A percentile compares a stretch with the other conserved stretches of the same genome.
Conservation (phyloP, 53 echinoderm and acorn worm species). For the Temnopleurus reevesii region DNA sequence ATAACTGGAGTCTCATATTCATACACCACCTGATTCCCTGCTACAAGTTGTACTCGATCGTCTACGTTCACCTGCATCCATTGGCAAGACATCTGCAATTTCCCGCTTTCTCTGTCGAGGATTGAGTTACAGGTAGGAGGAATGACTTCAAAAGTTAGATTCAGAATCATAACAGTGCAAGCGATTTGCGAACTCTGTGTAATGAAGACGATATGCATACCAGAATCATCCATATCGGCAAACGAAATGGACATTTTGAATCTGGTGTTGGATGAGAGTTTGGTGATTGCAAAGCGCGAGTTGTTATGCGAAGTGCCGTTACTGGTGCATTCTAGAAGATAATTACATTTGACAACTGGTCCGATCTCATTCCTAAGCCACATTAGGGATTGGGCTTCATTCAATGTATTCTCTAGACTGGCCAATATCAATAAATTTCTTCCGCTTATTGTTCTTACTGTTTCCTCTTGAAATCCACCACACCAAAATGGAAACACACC, state of each 20-base stretch:
- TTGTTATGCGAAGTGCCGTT: not conserved
- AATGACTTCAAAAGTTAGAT: not conserved
- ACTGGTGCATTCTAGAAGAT: not conserved
- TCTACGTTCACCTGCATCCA: slow-evolving; percentile 16
- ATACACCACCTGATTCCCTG: slow-evolving; percentile 1
- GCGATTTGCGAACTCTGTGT: not conserved
- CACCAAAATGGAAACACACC: not conserved
- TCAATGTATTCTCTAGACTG: not conserved
- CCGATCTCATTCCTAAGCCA: not conserved
- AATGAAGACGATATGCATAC: not conserved
- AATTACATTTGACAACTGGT: not conserved
- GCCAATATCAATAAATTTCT: not conserved
- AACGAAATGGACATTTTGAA: not conserved
- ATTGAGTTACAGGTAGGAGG: not conserved
- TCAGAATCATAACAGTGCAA: slow-evolving; percentile 17
- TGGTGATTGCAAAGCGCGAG: not conserved
- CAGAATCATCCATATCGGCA: not conserved
- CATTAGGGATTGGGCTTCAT: not conserved
- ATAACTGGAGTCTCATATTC: not conserved
- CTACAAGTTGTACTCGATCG: slow-evolving; percentile 3
- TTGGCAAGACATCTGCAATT: slow-evolving; percentile 29
- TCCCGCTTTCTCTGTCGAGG: not conserved
- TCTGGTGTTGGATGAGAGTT: not conserved
- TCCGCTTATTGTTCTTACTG: not conserved
- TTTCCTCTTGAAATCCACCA: not conserved